phyloP scores from a whole-genome alignment of 2,113 vertebrate genomes.

The Meriones unguiculatus region DNA sequence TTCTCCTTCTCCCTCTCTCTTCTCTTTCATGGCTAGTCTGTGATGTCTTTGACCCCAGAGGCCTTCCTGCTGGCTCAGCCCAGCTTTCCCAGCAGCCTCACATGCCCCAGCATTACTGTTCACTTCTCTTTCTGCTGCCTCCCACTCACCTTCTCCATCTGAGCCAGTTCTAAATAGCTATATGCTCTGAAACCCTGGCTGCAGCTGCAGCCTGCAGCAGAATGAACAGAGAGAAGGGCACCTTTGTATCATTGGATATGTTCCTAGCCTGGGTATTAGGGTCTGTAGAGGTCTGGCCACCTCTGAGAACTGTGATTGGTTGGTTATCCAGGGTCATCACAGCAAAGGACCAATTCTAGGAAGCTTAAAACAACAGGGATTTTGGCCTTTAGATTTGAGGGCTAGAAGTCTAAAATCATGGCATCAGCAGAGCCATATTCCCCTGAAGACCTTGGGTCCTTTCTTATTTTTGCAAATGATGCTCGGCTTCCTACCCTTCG shows the following conservation, averaged over 20 bases:
- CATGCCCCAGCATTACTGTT: not conserved
- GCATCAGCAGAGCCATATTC: not conserved
- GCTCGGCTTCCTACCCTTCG: not conserved
- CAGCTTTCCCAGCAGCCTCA: not conserved
- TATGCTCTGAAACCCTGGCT: not conserved
- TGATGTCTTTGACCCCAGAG: not conserved
- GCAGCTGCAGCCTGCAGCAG: not conserved
- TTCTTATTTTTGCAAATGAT: not conserved
- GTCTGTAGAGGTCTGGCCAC: not conserved
- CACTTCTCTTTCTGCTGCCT: slow-evolving; percentile 42
- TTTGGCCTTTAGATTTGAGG: not conserved
- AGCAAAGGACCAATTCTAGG: not conserved
- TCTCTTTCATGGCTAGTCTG: not conserved
- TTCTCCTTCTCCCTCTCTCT: no score
- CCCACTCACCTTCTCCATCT: slow-evolving; percentile 32
- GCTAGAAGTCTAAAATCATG: not conserved
- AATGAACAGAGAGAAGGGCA: not conserved
- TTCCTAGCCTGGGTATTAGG: not conserved
- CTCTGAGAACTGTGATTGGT: not conserved
- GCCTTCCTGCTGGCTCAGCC: not conserved
- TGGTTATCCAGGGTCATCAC: not conserved
- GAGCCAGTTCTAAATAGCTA: slow-evolving; percentile 2
- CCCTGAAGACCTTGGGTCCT: not conserved
- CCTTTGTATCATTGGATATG: not conserved
- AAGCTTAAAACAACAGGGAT: not conserved